Evolutionary conservation across 2,113 vertebrate species (phyloP), one percentile per base, ranked within the genome.

Genomic region (Ciconia boyciana): DNA sequence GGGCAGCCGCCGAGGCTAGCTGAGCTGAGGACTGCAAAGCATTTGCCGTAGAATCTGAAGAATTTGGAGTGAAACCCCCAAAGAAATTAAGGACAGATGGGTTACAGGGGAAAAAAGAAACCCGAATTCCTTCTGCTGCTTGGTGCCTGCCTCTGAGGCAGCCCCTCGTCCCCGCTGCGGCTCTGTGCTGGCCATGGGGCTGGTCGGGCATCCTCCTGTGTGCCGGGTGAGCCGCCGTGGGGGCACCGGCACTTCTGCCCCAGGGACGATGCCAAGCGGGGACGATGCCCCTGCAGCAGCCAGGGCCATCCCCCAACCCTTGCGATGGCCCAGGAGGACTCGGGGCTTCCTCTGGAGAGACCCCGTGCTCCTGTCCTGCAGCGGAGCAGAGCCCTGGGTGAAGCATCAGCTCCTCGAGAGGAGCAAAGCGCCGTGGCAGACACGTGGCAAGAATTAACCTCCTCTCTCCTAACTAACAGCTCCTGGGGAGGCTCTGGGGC

Each of bases 81-180:
- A 95, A 97, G 91, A 97, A 97, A 97, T 97, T 96, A 96, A 97
- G 96, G 89, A 94, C 97, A 97, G 96, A 97, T 97, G 97, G 81
- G 87, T 85, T 94, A 28, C 34, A n/a, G 48, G 57, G 68, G 13
- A 1, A 43, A 29, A 69, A 90, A 74, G 70, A 87, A 95, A 72
- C 62, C 84, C 70, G 2, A 39, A 89, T 94, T 87, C 97, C 51
- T 96, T 49, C 78, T 85, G 81, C 65, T 5, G 65, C 54, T 88
- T 4, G 0, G 34, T 79, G 84, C 58, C 66, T 83, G 87, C 55
- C 75, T 86, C 66, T 0, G 1, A 74, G 64, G 87, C 89, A 81
- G 43, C 39, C 64, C 36, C 58, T 51, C 0, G 0, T 44, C 41
- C 55, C 48, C 0, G 20, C 62, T 29, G 51, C 0, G 3, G 74